A percentile compares a stretch with the other conserved stretches of the same genome.
Evolutionary conservation across 2,888 invertebrate species (phyloP).

Genomic region (Imbricaverruca yamaguchii): DNA sequence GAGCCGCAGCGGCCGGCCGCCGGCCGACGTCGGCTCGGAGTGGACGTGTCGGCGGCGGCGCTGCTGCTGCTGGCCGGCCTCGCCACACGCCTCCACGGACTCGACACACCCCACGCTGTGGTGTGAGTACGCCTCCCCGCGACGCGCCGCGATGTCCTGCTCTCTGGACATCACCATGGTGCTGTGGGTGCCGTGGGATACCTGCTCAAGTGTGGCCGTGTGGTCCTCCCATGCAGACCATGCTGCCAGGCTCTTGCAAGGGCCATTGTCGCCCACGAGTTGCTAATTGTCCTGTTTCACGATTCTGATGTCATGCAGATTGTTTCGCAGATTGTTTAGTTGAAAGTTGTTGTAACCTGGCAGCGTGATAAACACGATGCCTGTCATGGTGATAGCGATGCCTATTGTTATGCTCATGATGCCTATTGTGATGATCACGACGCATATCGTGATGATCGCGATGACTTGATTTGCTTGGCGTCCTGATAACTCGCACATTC

Average conservation of each 20-base stretch:
- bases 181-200: background rate
- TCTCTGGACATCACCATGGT: too few relatives aligned
- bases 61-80: conserved; percentile 60
- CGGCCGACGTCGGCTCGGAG: too few relatives aligned
- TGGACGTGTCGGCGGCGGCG: conserved; percentile 59
- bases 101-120: conserved; percentile 74
- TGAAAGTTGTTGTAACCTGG: too few relatives aligned
- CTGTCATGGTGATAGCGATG: background rate
- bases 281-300: background rate
- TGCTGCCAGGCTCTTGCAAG: background rate
- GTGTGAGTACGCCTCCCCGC: conserved; percentile 64
- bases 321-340: too few relatives aligned
- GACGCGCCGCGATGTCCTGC: too few relatives aligned
- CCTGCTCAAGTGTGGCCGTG: background rate
- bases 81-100: conserved; percentile 67
- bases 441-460: background rate
- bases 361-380: background rate
- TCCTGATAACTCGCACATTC: conserved; percentile 25
- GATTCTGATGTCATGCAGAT: background rate
- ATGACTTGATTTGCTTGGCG: background rate
- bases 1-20: too few relatives aligned
- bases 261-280: background rate
- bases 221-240: background rate
- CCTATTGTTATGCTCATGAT: background rate
- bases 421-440: background rate